A percentile compares a stretch with the other conserved stretches of the same genome.
phyloP scores from a whole-genome alignment of 1,140 invertebrate species.

The Zelostemma sp. region DNA sequence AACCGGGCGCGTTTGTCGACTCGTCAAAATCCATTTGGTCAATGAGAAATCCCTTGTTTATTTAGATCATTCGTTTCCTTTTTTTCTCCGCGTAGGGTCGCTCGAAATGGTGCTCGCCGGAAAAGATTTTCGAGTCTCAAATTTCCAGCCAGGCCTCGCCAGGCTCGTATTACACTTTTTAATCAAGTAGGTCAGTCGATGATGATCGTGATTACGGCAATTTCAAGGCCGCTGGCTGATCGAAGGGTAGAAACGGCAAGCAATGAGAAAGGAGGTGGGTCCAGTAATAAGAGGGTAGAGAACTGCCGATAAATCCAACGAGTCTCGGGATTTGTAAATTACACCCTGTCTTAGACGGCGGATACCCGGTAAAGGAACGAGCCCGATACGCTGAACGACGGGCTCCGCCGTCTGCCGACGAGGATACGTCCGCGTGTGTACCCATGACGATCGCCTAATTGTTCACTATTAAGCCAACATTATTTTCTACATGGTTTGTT shows the following conservation, averaged over 20 bases:
- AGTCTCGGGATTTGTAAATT: constrained; percentile 71
- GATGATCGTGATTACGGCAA: constrained; percentile 52
- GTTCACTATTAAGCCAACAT: constrained; percentile 46
- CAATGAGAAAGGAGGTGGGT: constrained; percentile 41
- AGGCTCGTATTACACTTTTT: constrained; percentile 52
- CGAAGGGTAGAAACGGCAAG: constrained; percentile 58
- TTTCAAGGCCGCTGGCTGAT: constrained; percentile 51
- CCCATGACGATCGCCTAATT: constrained; percentile 44
- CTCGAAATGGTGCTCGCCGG: constrained; percentile 11
- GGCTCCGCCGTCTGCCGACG: constrained; percentile 22
- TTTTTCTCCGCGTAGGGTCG: too few species aligned
- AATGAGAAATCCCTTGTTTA: constrained; percentile 1
- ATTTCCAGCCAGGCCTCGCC: constrained; percentile 29
- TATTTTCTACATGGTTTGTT: constrained; percentile 41
- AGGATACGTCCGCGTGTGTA: constrained; percentile 39
- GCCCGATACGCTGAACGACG: constrained; percentile 30
- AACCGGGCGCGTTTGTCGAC: background rate
- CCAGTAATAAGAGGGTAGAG: constrained; percentile 69
- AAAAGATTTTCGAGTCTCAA: constrained; percentile 29
- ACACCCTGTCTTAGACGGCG: constrained; percentile 65
- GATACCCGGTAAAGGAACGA: constrained; percentile 45
- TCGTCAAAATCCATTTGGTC: background rate
- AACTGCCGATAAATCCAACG: constrained; percentile 70
- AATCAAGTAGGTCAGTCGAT: constrained; percentile 63
- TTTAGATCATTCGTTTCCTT: too few species aligned